Evolutionary conservation across 2,888 invertebrate species (phyloP).

Genomic region (Scelioninae gen. 1): DNA sequence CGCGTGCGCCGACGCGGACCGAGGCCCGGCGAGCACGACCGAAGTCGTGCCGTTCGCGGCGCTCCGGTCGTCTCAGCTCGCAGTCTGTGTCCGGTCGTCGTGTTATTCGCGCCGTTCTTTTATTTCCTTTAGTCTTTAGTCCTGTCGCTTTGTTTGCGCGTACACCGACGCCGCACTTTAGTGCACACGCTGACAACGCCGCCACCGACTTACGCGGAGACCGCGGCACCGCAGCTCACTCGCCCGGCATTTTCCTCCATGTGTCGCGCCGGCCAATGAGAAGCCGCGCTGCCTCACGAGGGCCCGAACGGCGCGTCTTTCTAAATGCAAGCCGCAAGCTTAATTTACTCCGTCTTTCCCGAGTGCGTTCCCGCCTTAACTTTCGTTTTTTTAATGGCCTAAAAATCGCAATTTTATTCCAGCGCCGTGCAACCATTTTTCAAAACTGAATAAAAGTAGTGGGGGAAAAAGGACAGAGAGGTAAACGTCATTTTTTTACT

Average conservation of each 20-base stretch:
- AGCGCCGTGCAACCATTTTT: no score
- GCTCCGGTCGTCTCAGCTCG: slow-evolving; percentile 74
- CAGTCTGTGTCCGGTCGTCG: slow-evolving; percentile 76
- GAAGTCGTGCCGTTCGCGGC: slow-evolving; percentile 56
- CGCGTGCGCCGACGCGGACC: slow-evolving; percentile 69
- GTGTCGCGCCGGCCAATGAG: slow-evolving; percentile 59
- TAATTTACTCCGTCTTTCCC: slow-evolving; percentile 12
- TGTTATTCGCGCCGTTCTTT: slow-evolving; percentile 78
- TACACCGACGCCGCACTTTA: slow-evolving; percentile 20
- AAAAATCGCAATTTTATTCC: slow-evolving; percentile 34
- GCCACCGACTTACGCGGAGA: not conserved
- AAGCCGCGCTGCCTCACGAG: slow-evolving; percentile 42
- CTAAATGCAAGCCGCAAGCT: slow-evolving; percentile 48
- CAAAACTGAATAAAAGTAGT: no score
- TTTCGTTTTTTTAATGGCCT: slow-evolving; percentile 39
- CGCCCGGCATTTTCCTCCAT: slow-evolving; percentile 57
- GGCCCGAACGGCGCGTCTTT: slow-evolving; percentile 65
- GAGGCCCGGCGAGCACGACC: slow-evolving; percentile 68
- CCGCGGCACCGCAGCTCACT: slow-evolving; percentile 5
- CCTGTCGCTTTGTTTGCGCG: slow-evolving; percentile 69
- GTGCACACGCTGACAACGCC: no score
- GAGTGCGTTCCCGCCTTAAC: slow-evolving; percentile 11
- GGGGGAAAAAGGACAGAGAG: no score
- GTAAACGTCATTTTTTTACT: no score
- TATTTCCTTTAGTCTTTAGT: slow-evolving; percentile 77